Evolutionary conservation across 2,888 invertebrate genomes (phyloP).

Genomic region (Drosophila mercatorum): DNA sequence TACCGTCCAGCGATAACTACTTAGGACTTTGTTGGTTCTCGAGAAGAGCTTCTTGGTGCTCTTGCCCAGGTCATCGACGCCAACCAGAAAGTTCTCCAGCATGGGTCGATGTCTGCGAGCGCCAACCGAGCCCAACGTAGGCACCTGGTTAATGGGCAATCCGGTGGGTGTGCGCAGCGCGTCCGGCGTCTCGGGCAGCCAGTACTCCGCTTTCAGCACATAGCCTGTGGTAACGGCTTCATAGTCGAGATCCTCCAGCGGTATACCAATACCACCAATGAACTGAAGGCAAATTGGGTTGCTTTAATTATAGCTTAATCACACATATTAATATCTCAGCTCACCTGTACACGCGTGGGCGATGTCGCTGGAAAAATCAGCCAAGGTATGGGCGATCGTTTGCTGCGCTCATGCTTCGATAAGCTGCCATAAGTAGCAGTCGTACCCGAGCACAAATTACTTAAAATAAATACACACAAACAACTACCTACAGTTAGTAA

Average conservation of each 20-base stretch:
- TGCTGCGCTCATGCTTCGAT: constrained; percentile 65
- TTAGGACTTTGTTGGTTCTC: constrained; percentile 61
- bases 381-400: constrained; percentile 62
- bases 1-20: constrained; percentile 81
- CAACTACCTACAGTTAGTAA: constrained; percentile 7
- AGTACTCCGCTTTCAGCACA: constrained; percentile 82
- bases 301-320: neutral
- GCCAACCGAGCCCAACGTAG: constrained; percentile 61
- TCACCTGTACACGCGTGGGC: constrained; percentile 83
- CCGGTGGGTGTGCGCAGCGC: constrained; percentile 63
- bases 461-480: constrained; percentile 31
- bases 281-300: constrained; percentile 58
- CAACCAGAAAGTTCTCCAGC: constrained; percentile 71
- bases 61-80: constrained; percentile 62
- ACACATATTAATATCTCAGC: neutral
- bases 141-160: constrained; percentile 58
- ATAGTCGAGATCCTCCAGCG: constrained; percentile 77
- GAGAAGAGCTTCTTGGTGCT: constrained; percentile 59
- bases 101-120: constrained; percentile 57
- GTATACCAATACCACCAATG: constrained; percentile 83
- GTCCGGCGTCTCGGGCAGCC: constrained; percentile 75
- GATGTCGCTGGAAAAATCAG: constrained; percentile 82
- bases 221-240: constrained; percentile 83
- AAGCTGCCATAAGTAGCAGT: constrained; percentile 41
- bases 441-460: constrained; percentile 12